phyloP scores from a whole-genome alignment of 2,888 invertebrate species.

The Nymphalis polychloros region DNA sequence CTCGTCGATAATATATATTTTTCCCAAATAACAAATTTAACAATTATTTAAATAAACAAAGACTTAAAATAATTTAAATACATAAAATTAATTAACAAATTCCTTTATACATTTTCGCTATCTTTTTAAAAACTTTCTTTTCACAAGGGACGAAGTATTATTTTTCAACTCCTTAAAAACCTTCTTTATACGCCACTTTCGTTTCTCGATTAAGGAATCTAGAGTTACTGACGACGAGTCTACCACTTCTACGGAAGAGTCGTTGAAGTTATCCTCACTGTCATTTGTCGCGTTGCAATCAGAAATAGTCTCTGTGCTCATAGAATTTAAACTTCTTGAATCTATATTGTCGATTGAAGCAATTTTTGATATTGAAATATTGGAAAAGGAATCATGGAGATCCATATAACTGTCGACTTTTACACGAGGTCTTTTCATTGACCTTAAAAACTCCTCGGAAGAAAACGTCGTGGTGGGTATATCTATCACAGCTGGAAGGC shows the following conservation, averaged over 20 bases:
- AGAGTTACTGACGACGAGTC: neutral
- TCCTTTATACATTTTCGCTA: neutral
- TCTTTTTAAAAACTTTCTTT: slow-evolving; percentile 7
- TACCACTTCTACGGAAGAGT: neutral
- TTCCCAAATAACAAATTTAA: neutral
- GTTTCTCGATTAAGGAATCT: neutral
- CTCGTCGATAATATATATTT: neutral
- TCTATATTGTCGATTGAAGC: slow-evolving; percentile 43
- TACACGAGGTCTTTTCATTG: slow-evolving; percentile 39
- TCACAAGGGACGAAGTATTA: neutral
- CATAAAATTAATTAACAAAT: neutral
- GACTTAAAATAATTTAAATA: neutral
- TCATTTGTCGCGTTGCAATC: neutral
- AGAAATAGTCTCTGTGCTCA: neutral
- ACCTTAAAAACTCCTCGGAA: slow-evolving; percentile 56
- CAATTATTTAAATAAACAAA: neutral
- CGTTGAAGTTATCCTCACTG: neutral
- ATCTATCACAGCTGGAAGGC: slow-evolving; percentile 53
- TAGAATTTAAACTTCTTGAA: neutral
- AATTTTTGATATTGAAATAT: slow-evolving; percentile 52
- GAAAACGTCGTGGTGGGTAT: slow-evolving; percentile 55
- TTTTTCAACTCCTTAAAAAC: slow-evolving; percentile 2
- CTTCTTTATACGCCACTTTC: neutral
- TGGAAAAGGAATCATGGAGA: slow-evolving; percentile 49
- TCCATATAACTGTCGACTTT: neutral